Conservation (phyloP, 2,888 invertebrate genomes). For the Nemotelus nigrinus region DNA sequence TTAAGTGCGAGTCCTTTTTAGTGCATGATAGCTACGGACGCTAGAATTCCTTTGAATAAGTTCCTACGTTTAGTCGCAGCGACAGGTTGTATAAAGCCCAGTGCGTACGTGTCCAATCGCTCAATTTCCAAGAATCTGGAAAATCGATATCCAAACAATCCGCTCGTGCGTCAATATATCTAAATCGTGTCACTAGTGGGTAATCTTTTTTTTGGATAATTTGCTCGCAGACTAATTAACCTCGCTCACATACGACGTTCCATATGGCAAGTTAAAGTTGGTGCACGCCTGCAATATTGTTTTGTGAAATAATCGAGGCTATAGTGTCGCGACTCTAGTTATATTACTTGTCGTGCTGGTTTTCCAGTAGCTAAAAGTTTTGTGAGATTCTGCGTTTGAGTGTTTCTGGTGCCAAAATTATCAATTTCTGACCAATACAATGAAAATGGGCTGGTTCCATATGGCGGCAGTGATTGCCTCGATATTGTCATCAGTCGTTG, state of each 20-base stretch:
- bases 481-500: conserved; percentile 28
- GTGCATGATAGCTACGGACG: not conserved
- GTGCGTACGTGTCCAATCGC: conserved; percentile 32
- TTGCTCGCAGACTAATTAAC: not conserved
- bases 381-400: not conserved
- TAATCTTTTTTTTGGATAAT: not conserved
- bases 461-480: conserved; percentile 47
- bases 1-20: not conserved
- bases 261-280: conserved; percentile 8
- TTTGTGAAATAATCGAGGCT: not conserved
- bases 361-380: not conserved
- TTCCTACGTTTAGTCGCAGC: not conserved
- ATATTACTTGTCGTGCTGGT: not conserved
- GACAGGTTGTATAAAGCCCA: not conserved
- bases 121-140: conserved; percentile 27
- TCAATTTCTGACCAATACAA: not conserved
- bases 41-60: not conserved
- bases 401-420: conserved; percentile 24
- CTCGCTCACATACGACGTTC: not conserved
- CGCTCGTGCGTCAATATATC: not conserved
- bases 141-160: conserved; percentile 31
- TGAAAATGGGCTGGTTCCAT: conserved; percentile 49
- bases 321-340: conserved; percentile 11
- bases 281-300: not conserved
- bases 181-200: not conserved